Evolutionary conservation across 2,888 invertebrate genomes (phyloP).

Genomic region (Junonia oenone): DNA sequence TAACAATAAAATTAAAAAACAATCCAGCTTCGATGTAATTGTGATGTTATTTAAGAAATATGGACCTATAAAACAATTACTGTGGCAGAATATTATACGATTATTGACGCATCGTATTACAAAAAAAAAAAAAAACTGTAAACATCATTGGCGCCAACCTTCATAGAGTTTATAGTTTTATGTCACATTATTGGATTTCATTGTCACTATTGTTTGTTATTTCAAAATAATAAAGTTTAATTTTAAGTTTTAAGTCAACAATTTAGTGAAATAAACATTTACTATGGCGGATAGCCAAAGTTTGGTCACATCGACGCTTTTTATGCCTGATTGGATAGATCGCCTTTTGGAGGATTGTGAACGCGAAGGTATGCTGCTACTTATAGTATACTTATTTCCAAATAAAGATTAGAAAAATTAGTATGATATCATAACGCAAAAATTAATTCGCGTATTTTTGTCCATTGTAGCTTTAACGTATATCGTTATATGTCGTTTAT

Average conservation of each 20-base stretch:
- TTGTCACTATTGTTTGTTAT: not conserved
- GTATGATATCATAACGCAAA: too few species aligned
- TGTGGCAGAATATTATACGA: not conserved
- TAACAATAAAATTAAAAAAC: too few species aligned
- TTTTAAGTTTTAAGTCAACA: not conserved
- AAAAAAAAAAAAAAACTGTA: not conserved
- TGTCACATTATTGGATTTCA: not conserved
- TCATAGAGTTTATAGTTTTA: not conserved
- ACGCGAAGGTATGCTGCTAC: constrained; percentile 1
- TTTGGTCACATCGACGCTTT: not conserved
- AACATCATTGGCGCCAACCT: not conserved
- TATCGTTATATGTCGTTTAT: too few species aligned
- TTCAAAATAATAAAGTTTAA: not conserved
- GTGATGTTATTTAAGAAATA: not conserved
- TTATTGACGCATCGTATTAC: not conserved
- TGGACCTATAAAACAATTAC: not conserved
- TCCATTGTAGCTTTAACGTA: too few species aligned
- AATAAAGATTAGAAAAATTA: too few species aligned
- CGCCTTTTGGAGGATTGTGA: not conserved
- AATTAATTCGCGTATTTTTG: too few species aligned
- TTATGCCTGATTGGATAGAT: not conserved
- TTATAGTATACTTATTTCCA: too few species aligned
- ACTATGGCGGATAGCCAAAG: not conserved
- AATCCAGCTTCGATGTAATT: too few species aligned
- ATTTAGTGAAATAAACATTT: not conserved